These are phyloP conservation scores for Uria lomvia DNA, from an alignment of 2,113 vertebrate species.

Conservation along the genomic window DNA sequence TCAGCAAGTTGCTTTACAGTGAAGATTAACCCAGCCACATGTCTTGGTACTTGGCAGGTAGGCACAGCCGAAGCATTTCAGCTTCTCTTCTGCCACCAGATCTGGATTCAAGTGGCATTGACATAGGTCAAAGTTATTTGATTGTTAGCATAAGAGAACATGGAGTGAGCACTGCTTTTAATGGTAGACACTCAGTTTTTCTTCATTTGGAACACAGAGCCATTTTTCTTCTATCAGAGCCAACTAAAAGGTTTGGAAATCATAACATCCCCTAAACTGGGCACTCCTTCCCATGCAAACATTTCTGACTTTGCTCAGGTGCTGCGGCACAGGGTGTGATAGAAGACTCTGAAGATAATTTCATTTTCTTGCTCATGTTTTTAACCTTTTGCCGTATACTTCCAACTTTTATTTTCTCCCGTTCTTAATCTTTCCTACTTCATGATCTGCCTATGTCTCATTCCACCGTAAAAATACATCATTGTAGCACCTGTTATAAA, in stretches of 20 bases:
- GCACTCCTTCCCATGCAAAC: not conserved
- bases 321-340: not conserved
- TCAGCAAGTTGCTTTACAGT: not conserved
- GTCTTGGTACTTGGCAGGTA: not conserved
- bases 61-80: not conserved
- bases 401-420: conserved; percentile 34
- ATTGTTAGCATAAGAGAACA: not conserved
- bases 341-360: conserved; percentile 13
- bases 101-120: not conserved
- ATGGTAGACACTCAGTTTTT: not conserved
- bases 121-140: not conserved
- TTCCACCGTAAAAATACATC: conserved; percentile 39
- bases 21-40: not conserved
- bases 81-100: not conserved
- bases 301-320: not conserved
- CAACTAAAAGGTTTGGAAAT: not conserved
- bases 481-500: conserved; percentile 28
- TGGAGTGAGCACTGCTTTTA: not conserved
- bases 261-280: not conserved
- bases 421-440: conserved; percentile 34
- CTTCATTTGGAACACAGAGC: not conserved
- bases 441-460: not conserved
- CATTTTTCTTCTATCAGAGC: not conserved
- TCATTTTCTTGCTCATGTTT: conserved; percentile 22
- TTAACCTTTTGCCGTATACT: not conserved